Base-by-base conservation (phyloP, 1,140 invertebrate genomes). In the Whitmania pigra region DNA sequence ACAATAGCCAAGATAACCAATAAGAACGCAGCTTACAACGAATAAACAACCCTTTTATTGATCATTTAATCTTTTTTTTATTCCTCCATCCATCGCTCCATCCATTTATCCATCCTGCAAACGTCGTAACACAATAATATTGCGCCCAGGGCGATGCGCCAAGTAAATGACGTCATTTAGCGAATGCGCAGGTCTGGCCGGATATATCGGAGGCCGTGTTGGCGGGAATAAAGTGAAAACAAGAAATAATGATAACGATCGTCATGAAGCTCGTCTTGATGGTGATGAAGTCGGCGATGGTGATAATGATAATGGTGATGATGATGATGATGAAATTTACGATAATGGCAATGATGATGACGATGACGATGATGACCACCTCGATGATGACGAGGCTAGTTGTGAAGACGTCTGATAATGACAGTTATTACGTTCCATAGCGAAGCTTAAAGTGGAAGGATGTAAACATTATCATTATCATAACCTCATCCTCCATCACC, bases 341-440 rank as follows among this genome's bases (percentile, higher is more conserved):
- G 69, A 70, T 70, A 49, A 70, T 54, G 69, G 53, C 25, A 49
- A 70, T 70, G 69, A 70, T 53, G 69, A 53, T 54, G 69, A 70
- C 22, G 40, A 53, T 70, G 69, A 70, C n/a, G 68, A 69, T 69
- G 68, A 49, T 40, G 68, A 69, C 43, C 4, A 69, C 43, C 6
- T 43, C 43, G 68, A 69, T 69, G 68, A 69, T 69, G 68, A n/a
- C n/a, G n/a, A n/a, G n/a, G n/a, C n/a, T n/a, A n/a, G n/a, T n/a
- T n/a, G n/a, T n/a, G 29, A 63, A 20, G 29, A 63, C 29, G 20
- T 13, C 57, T 63, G 57, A 63, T 4, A 63, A 63, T 22, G 29
- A 22, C 22, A n/a, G 29, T 31, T 25, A 63, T 25, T 63, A 22
- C 29, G 57, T 63, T 63, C 29, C 22, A 63, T 25, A 63, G 57